These are phyloP conservation scores for Furnarius figulus DNA, from an alignment of 2,113 vertebrate genomes.

Conservation along the genomic window DNA sequence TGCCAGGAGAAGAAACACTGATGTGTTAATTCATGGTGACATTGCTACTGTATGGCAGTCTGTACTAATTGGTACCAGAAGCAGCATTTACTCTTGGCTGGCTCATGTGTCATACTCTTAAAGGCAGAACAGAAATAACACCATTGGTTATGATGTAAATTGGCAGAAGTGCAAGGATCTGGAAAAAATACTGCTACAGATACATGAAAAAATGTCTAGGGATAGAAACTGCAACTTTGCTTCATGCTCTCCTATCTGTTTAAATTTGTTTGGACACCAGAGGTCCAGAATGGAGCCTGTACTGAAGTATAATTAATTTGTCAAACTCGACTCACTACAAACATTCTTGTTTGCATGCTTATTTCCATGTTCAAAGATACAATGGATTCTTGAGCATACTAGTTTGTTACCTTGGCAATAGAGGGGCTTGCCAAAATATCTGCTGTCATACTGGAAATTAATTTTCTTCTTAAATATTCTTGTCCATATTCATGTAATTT, in stretches of 20 bases:
- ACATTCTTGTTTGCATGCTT: not conserved
- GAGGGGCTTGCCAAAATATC: slow-evolving; percentile 7
- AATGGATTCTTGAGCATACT: not conserved
- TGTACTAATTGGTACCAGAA: slow-evolving; percentile 15
- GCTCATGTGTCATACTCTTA: not conserved
- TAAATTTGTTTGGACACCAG: not conserved
- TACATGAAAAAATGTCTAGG: not conserved
- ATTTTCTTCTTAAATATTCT: not conserved
- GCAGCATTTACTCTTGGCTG: not conserved
- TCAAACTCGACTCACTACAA: not conserved
- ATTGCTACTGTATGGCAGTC: not conserved
- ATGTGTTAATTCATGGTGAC: not conserved
- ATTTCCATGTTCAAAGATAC: not conserved
- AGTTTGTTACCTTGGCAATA: slow-evolving; percentile 60
- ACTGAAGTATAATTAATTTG: not conserved
- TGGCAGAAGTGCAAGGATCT: not conserved
- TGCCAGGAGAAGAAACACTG: not conserved
- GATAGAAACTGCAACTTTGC: not conserved
- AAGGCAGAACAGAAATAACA: not conserved
- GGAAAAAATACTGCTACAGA: not conserved
- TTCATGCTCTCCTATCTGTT: not conserved
- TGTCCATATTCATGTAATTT: not conserved
- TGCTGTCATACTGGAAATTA: not conserved
- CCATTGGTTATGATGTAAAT: not conserved
- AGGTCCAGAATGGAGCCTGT: not conserved